phyloP scores from a whole-genome alignment of 2,113 vertebrate species.

The Crotalus tigris region DNA sequence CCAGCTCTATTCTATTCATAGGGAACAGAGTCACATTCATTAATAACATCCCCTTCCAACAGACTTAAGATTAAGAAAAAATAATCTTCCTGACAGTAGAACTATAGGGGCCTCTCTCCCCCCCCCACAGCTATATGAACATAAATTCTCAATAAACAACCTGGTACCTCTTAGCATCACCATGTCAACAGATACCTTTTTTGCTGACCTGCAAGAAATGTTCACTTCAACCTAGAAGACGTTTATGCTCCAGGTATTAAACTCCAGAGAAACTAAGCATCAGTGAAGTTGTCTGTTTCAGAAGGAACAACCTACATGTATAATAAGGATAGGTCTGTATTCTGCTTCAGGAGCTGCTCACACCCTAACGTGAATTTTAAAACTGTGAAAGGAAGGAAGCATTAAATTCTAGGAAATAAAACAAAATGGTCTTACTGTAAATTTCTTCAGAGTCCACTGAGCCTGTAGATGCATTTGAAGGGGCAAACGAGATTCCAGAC shows the following conservation, averaged over 20 bases:
- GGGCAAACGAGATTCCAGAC: conserved; percentile 11
- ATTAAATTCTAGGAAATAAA: conserved; percentile 5
- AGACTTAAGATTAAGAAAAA: background rate
- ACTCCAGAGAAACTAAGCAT: background rate
- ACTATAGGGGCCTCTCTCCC: background rate
- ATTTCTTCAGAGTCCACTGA: background rate
- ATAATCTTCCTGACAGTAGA: background rate
- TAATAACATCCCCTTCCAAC: background rate
- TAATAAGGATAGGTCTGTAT: background rate
- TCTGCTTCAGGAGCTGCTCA: background rate
- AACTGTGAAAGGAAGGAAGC: background rate
- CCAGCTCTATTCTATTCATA: too few relatives aligned
- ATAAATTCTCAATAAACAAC: background rate
- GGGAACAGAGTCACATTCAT: background rate
- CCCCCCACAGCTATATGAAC: background rate
- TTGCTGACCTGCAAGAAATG: background rate
- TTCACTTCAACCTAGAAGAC: background rate
- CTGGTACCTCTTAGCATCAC: background rate
- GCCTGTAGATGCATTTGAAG: background rate
- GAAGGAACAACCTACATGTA: background rate
- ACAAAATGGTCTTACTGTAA: conserved; percentile 30
- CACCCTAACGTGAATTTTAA: background rate
- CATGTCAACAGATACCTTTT: background rate
- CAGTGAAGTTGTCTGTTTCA: background rate
- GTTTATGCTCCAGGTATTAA: background rate